Conservation (phyloP, 2,888 invertebrate species). For the Caenorhabditis japonica region DNA sequence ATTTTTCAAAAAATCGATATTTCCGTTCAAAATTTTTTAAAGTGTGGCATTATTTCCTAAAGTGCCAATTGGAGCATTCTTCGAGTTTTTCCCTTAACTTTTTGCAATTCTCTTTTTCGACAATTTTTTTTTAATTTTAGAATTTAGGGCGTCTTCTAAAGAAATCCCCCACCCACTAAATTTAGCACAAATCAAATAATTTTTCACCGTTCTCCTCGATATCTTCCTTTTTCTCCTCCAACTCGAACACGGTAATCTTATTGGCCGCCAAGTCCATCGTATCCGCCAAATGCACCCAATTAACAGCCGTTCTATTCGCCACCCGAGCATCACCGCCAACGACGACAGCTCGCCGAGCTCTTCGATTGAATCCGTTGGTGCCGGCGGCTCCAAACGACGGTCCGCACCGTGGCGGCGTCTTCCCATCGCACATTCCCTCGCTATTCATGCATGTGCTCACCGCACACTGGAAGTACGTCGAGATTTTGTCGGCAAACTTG, state of each 20-base stretch:
- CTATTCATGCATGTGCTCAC: slow-evolving; percentile 76
- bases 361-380: slow-evolving; percentile 25
- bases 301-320: slow-evolving; percentile 37
- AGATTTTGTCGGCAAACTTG: slow-evolving; percentile 77
- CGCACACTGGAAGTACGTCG: slow-evolving; percentile 77
- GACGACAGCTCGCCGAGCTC: slow-evolving; percentile 14
- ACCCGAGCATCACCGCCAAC: slow-evolving; percentile 1
- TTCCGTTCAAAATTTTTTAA: too few species aligned
- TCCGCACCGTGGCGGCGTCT: slow-evolving; percentile 66
- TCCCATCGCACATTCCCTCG: slow-evolving; percentile 76
- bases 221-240: slow-evolving; percentile 66
- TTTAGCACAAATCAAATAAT: too few species aligned
- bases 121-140: too few species aligned
- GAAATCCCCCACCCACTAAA: too few species aligned
- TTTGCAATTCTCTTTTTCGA: too few species aligned
- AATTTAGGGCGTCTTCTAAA: too few species aligned
- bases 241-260: slow-evolving; percentile 74
- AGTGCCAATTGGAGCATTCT: too few species aligned
- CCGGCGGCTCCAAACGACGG: slow-evolving; percentile 31
- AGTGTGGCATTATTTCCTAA: too few species aligned
- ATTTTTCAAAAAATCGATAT: too few species aligned
- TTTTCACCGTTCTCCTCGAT: slow-evolving; percentile 4
- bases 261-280: slow-evolving; percentile 76
- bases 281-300: slow-evolving; percentile 56
- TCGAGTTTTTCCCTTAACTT: too few species aligned